Evolutionary conservation across 2,113 vertebrate species (phyloP).

Genomic region (Amphiprion percula): DNA sequence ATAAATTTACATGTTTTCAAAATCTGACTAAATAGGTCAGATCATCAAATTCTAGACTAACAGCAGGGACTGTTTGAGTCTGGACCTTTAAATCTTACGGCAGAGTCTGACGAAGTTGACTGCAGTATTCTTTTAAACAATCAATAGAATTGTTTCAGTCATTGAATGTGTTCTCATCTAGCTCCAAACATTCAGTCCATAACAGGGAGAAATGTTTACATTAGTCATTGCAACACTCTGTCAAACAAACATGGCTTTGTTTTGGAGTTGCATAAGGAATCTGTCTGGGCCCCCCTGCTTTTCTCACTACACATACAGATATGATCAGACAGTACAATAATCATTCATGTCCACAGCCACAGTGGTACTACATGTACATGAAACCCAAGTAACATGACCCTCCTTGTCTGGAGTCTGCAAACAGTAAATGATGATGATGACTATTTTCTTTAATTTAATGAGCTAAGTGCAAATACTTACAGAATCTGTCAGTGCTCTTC

Average conservation of each 20-base stretch:
- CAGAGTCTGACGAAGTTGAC: neutral
- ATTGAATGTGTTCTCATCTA: slow-evolving; percentile 37
- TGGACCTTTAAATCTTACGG: too few species aligned
- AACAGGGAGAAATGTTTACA: slow-evolving; percentile 18
- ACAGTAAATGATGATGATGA: neutral
- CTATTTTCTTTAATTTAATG: too few species aligned
- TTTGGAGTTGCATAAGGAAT: slow-evolving; percentile 15
- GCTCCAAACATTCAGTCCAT: slow-evolving; percentile 9
- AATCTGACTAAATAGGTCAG: too few species aligned
- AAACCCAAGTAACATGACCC: neutral
- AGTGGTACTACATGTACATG: neutral
- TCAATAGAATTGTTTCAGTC: slow-evolving; percentile 4
- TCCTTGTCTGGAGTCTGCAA: neutral
- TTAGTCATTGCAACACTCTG: neutral
- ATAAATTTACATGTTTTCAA: too few species aligned
- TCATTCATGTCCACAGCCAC: slow-evolving; percentile 27
- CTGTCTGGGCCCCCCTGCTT: neutral
- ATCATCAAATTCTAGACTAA: too few species aligned
- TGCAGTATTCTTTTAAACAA: neutral
- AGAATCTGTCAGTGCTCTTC: too few species aligned
- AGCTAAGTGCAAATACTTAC: too few species aligned
- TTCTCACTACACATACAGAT: slow-evolving; percentile 24
- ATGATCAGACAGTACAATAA: slow-evolving; percentile 39
- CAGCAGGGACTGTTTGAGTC: too few species aligned
- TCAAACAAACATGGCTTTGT: slow-evolving; percentile 25